phyloP scores from a whole-genome alignment of 2,797 vertebrate species.

The Schizopygopsis pylzovi region DNA sequence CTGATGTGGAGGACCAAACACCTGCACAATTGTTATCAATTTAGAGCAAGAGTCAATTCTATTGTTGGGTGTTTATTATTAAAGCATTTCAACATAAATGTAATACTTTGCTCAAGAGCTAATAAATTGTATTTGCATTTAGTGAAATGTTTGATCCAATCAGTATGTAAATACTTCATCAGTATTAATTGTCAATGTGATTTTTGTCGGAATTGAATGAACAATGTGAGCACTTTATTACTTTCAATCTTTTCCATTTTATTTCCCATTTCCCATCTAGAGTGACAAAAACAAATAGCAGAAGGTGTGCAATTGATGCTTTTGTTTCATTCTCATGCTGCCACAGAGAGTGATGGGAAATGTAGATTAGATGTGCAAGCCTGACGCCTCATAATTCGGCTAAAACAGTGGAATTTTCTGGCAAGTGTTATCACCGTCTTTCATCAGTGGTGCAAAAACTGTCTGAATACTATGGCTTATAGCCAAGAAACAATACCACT shows the following conservation, averaged over 20 bases:
- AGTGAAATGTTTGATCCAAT: background rate
- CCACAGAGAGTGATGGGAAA: background rate
- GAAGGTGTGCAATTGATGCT: background rate
- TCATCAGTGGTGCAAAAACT: background rate
- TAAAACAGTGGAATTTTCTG: background rate
- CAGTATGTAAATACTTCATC: background rate
- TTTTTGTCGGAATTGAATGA: constrained; percentile 1
- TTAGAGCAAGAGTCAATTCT: background rate
- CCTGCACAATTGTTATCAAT: constrained; percentile 7
- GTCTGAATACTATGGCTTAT: background rate
- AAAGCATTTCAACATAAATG: background rate
- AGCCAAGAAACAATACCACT: constrained; percentile 7
- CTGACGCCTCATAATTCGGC: background rate
- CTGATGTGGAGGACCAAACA: background rate
- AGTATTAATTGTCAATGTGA: background rate
- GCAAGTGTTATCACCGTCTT: background rate
- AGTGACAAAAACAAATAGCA: background rate
- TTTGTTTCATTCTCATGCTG: background rate
- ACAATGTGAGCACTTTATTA: background rate
- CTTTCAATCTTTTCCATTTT: background rate
- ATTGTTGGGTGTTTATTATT: constrained; percentile 6
- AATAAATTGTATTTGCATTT: background rate
- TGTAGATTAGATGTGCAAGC: background rate
- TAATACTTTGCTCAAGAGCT: background rate
- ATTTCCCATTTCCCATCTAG: background rate